These are phyloP conservation scores for Oxyura jamaicensis DNA, from an alignment of 2,113 vertebrate species.

Conservation along the genomic window DNA sequence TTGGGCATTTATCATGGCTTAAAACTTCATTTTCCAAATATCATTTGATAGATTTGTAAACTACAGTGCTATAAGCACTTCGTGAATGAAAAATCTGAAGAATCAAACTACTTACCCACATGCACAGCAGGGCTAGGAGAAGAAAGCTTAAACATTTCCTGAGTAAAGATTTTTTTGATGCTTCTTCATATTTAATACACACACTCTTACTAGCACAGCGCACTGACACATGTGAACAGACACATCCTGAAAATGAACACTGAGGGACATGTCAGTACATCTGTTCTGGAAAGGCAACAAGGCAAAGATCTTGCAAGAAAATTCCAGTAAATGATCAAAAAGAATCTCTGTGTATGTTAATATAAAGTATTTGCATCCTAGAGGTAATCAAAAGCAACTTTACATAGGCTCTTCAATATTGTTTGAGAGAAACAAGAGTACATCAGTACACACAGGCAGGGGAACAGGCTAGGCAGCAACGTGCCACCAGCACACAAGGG, in stretches of 20 bases:
- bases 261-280: background rate
- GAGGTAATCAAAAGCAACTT: background rate
- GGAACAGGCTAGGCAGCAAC: accelerated
- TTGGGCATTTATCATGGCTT: background rate
- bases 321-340: background rate
- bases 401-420: accelerated
- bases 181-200: background rate
- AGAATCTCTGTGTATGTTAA: accelerated
- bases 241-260: background rate
- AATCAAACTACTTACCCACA: background rate
- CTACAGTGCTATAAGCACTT: background rate
- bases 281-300: background rate
- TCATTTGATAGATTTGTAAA: background rate
- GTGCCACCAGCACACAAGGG: background rate
- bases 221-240: accelerated
- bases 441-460: accelerated
- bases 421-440: background rate
- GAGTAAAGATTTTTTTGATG: background rate
- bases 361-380: background rate
- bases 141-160: background rate
- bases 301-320: background rate
- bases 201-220: background rate
- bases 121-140: background rate
- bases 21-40: background rate
- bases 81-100: background rate